A percentile compares a stretch with the other conserved stretches of the same genome.
Evolutionary conservation across 2,797 vertebrate species (phyloP).

Genomic region (Sarcoramphus papa): DNA sequence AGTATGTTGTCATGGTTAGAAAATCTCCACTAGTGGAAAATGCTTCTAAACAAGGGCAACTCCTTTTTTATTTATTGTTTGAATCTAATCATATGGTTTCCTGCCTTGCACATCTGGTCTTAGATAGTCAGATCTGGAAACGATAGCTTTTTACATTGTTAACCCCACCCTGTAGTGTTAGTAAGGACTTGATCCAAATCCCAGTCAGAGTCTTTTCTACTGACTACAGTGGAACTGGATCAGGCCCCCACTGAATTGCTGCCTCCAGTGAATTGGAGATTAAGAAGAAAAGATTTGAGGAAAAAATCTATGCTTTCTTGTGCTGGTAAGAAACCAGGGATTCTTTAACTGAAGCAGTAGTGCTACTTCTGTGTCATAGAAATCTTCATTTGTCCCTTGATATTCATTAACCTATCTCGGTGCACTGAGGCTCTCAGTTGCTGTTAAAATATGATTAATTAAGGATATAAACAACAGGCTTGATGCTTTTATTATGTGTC

Average conservation of each 20-base stretch:
- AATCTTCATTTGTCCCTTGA: neutral
- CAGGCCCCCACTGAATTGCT: neutral
- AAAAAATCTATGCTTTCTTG: neutral
- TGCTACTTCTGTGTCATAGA: neutral
- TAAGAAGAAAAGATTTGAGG: neutral
- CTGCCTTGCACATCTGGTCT: constrained; percentile 52
- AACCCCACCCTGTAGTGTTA: constrained; percentile 30
- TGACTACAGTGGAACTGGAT: constrained; percentile 15
- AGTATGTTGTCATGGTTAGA: constrained; percentile 52
- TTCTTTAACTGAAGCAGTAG: neutral
- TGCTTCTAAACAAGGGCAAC: constrained; percentile 52
- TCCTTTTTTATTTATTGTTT: constrained; percentile 59
- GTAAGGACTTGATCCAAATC: constrained; percentile 42
- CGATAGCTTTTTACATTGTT: constrained; percentile 44
- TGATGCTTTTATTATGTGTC: neutral
- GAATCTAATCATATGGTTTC: constrained; percentile 32
- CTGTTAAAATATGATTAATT: neutral
- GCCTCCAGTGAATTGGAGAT: neutral
- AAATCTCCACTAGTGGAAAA: constrained; percentile 52
- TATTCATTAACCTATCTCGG: neutral
- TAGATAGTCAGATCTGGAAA: constrained; percentile 59
- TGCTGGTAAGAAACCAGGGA: neutral
- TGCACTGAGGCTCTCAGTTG: neutral
- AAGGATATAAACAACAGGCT: neutral
- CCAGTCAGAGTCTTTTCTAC: constrained; percentile 2